Evolutionary conservation across 2,888 invertebrate species (phyloP).

Genomic region (Acleris laterana): DNA sequence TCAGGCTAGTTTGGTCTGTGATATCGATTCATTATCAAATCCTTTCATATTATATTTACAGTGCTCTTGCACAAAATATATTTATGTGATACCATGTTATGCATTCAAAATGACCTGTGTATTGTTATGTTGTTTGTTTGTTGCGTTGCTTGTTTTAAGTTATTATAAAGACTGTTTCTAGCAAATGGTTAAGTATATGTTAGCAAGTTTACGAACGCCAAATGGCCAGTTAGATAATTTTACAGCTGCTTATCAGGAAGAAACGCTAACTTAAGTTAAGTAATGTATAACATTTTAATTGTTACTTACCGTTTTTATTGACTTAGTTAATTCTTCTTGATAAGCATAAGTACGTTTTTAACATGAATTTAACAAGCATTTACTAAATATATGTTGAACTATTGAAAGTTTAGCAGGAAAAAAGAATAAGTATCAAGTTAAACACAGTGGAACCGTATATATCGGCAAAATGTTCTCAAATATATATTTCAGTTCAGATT

Average conservation of each 20-base stretch:
- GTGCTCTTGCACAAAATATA: conserved; percentile 25
- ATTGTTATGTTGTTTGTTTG: conserved; percentile 3
- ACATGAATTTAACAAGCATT: background rate
- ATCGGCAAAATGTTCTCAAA: too few relatives aligned
- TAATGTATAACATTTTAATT: background rate
- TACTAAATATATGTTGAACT: background rate
- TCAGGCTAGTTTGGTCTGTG: conserved; percentile 28
- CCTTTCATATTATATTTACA: conserved; percentile 19
- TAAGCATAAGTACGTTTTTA: background rate
- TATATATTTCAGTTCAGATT: too few relatives aligned
- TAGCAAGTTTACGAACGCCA: too few relatives aligned
- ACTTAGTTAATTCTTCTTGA: background rate
- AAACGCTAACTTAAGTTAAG: background rate
- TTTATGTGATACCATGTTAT: conserved; percentile 18
- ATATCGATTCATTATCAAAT: conserved; percentile 35
- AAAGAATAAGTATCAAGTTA: too few relatives aligned
- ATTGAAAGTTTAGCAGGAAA: background rate
- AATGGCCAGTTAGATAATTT: background rate
- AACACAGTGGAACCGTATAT: too few relatives aligned
- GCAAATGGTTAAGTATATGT: background rate
- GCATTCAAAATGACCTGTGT: conserved; percentile 15
- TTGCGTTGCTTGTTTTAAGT: conserved; percentile 11
- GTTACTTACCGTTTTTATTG: background rate
- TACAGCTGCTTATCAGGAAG: background rate
- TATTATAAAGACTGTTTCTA: conserved; percentile 1